Evolutionary conservation across 2,888 invertebrate genomes (phyloP), one percentile per base, ranked within the genome.

Genomic region (Drosophila suboccidentalis): DNA sequence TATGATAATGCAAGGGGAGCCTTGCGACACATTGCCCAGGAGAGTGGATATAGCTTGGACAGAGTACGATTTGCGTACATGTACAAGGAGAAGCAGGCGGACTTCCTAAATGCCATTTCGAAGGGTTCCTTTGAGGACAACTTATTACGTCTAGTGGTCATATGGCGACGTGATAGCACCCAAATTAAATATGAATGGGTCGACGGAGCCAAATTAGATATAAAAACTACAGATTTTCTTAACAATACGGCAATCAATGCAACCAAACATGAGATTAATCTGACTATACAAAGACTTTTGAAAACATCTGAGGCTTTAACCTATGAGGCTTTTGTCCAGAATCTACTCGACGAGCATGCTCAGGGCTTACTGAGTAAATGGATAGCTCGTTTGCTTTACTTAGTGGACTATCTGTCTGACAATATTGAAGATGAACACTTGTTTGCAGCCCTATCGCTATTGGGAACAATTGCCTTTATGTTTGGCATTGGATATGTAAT

Each of bases 101-200:
- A 96, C 80, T 98, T 98, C 93, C 94, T 98, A 22, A 95, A 95
- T 71, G 91, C 92, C 10, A 89, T 93, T 70, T 89, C 93, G 75
- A 93, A 94, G 89, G 95, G 95, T 74, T 94, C 94, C 1, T 81
- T 88, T 0, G 92, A 94, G 76, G 96, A 95, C 77, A 95, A 96
- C 53, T 93, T 96, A 46, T 94, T 97, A 70, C 95, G 97, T 80
- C 95, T 98, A 68, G 98, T 97, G 1, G 96, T 98, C 49, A 95
- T 98, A 74, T 98, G 98, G 98, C 95, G 98, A 1, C 95, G 96
- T 43, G 98, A 98, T 90, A 94, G 96, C 10, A 95, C 95, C n/a
- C 96, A 96, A 80, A 93, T 98, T 11, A 97, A 97, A 88, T 98
- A 97, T 92, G 98, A 98, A 92, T 98, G 98, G 98, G 94, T 94